Base-by-base conservation (phyloP, 2,888 invertebrate species). In the Metopia argyrocephala region DNA sequence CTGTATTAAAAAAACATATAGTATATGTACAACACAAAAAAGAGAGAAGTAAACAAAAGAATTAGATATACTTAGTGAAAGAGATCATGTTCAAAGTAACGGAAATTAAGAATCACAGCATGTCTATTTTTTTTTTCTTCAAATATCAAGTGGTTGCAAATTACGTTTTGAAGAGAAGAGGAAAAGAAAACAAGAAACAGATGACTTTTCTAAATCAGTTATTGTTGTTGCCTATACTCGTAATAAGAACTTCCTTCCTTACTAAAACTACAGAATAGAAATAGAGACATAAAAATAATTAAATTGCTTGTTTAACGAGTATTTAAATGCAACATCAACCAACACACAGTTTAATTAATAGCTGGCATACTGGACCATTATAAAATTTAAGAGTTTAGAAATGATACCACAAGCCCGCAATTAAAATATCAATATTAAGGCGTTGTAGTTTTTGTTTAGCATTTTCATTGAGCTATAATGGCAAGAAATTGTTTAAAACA, bases 71-170 rank as follows among this genome's bases (percentile, higher is more conserved):
- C 65, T 45, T 6, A 23, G 56, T 46, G 48, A 62, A 38, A 64
- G 65, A 70, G 70, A 78, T 81, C 70, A 71, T 45, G 78, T 74
- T 81, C 70, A 65, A 78, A 81, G 56, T 81, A 75, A 81, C 78
- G 81, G 81, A 81, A 78, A 81, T 78, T 66, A 78, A 81, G 73
- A n/a, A 76, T 81, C 69, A 76, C 76, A 69, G 59, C 59, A 66
- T 73, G 76, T 70, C 74, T 78, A 78, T 59, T 62, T 70, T 52
- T 18, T 61, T 74, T 78, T 66, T 74, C 74, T 70, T 52, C 12
- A 54, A 38, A 61, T 52, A 31, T 31, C 31, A 64, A 76, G 48
- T 64, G 76, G 61, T 68, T 69, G 69, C 56, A 69, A n/a, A 69
- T 69, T 68, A 69, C 69, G 56, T 69, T 62, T 61, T 62, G 48